A percentile compares a stretch with the other conserved stretches of the same genome.
phyloP scores from a whole-genome alignment of 2,797 vertebrate species.

The Chaetodon trifasciatus region DNA sequence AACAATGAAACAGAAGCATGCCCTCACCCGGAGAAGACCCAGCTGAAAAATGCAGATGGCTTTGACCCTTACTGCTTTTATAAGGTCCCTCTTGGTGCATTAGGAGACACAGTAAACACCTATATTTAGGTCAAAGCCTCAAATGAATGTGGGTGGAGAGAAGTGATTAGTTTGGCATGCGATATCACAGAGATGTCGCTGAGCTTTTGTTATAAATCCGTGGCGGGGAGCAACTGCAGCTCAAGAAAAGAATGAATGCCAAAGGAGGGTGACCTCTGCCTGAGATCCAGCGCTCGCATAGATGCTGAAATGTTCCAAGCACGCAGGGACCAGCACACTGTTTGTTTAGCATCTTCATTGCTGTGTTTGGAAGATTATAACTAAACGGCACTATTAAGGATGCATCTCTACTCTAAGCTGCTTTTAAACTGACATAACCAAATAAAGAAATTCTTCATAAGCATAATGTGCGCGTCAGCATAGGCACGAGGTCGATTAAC shows the following conservation, averaged over 20 bases:
- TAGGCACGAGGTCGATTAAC: no score
- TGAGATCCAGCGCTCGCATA: slow-evolving; percentile 17
- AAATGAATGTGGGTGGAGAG: slow-evolving; percentile 60
- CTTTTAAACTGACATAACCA: neutral
- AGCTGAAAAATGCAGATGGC: slow-evolving; percentile 35
- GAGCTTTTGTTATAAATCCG: slow-evolving; percentile 73
- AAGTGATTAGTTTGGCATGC: slow-evolving; percentile 63
- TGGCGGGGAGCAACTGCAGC: slow-evolving; percentile 56
- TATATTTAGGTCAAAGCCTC: slow-evolving; percentile 76
- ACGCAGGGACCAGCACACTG: neutral
- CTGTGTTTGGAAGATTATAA: slow-evolving; percentile 27
- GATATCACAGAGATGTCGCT: slow-evolving; percentile 60
- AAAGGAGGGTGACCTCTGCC: slow-evolving; percentile 68
- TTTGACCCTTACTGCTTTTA: slow-evolving; percentile 65
- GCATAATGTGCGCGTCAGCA: no score
- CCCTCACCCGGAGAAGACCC: slow-evolving; percentile 34
- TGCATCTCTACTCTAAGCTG: neutral
- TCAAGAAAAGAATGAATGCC: slow-evolving; percentile 67
- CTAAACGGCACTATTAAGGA: neutral
- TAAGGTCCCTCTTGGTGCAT: slow-evolving; percentile 48
- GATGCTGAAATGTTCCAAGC: slow-evolving; percentile 34
- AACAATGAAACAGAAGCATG: slow-evolving; percentile 23
- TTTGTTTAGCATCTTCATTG: slow-evolving; percentile 30
- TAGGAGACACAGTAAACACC: slow-evolving; percentile 53
- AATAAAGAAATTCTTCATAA: no score